Evolutionary conservation across 2,888 invertebrate genomes (phyloP), one percentile per base, ranked within the genome.

Genomic region (Pemphredon lugubris): DNA sequence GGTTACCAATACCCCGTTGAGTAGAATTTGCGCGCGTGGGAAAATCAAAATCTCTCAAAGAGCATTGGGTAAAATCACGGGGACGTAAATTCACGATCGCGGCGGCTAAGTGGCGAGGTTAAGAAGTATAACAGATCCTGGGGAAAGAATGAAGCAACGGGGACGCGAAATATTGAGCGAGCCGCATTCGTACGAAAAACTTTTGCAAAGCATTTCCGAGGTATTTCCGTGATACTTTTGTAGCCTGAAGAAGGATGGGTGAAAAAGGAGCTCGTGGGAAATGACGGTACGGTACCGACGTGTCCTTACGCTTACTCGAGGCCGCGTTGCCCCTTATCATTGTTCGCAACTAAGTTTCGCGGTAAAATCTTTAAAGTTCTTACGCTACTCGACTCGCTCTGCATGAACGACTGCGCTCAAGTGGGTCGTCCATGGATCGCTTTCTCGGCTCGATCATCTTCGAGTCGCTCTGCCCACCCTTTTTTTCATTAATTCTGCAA

Each of bases 351-450:
- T 58, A 45, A 66, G 18, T 58, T 51, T 44, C 48, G 40, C 53
- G 44, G 65, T 55, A 55, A 51, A 70, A 73, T 78, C 70, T 64
- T 78, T 73, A 73, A 75, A 73, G 69, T 78, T 77, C 51, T 65
- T 51, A 45, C 32, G 59, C 42, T 48, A 47, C 54, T 53, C 66
- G 59, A 61, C 47, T 54, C 50, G 61, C 32, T 59, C 39, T 30
- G 57, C 47, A 37, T 30, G 59, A 40, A 61, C 20, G 21, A 57
- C 39, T 40, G 4, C 23, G 32, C 37, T 23, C 57, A 64, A 58
- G 47, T 69, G 11, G 63, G 64, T 57, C 67, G 42, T 16, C 20
- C n/a, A 14, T 14, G 26, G 14, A 6, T 0, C n/a, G 26, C 26
- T 5, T 26, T 7, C 26, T 26, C 26, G n/a, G n/a, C n/a, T n/a